Base-by-base conservation (phyloP, 2,113 vertebrate species). In the Spea multiplicata region DNA sequence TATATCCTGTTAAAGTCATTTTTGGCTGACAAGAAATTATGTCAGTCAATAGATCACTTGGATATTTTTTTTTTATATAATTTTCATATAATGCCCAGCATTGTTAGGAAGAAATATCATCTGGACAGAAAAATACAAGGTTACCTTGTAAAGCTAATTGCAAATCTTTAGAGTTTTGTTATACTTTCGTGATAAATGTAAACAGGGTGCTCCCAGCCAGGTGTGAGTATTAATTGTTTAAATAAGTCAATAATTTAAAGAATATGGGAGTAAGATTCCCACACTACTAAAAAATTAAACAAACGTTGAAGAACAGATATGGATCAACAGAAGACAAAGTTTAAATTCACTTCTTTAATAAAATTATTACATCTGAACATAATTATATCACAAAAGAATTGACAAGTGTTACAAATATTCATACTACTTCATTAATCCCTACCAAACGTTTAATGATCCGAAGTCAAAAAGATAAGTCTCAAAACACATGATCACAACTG, bases 41-140 rank as follows among this genome's bases (percentile, higher is more conserved):
- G 62, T 47, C 45, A 74, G 8, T n/a, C 12, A 46, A 68, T 73
- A 67, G 61, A 80, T 80, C 55, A 69, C 52, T 44, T 12, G 14
- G 53, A 59, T 73, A 53, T 73, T 62, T 53, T 59, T 73, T 80
- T 79, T 12, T 67, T 80, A 66, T n/a, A 57, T 73, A 59, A 62
- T 16, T 70, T n/a, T n/a, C n/a, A 77, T 70, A 77, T 46, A 13
- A 9, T 52, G 8, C 49, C 61, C 50, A 30, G 44, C 9, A 52
- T 30, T 62, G 3, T 16, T 55, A 78, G 57, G 16, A 61, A 64
- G 6, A 44, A 5, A 13, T 8, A 64, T 50, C 46, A 62, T 14
- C 9, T 6, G 9, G 50, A 10, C 64, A 69, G 47, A 65, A 70
- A 30, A 30, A 61, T 14, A 44, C 53, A 64, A 8, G 16, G 59